A percentile compares a stretch with the other conserved stretches of the same genome.
Conservation (phyloP, 2,888 invertebrate species). For the Oscheius sp. region DNA sequence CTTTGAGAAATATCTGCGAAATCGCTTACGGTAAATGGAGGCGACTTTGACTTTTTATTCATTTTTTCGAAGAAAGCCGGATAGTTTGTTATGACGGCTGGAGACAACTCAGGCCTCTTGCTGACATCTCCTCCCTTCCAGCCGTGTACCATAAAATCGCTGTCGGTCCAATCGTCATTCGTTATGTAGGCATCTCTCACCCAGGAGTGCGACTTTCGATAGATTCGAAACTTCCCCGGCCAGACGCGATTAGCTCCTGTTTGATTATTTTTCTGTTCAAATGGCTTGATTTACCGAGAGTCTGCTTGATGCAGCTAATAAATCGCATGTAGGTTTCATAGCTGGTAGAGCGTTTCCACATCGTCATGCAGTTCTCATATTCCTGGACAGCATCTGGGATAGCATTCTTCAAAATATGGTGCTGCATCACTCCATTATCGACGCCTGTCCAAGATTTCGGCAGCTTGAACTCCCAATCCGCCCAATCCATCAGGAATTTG, state of each 20-base stretch:
- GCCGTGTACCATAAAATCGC: slow-evolving; percentile 64
- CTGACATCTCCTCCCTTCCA: slow-evolving; percentile 56
- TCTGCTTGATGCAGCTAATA: slow-evolving; percentile 63
- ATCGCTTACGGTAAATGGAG: slow-evolving; percentile 48
- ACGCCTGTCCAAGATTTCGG: slow-evolving; percentile 62
- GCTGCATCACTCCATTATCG: slow-evolving; percentile 67
- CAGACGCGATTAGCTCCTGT: slow-evolving; percentile 56
- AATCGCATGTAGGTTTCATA: slow-evolving; percentile 68
- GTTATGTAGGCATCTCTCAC: slow-evolving; percentile 60
- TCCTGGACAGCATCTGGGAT: slow-evolving; percentile 53
- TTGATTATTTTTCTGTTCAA: no score
- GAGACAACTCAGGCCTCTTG: slow-evolving; percentile 48
- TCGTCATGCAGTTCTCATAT: slow-evolving; percentile 53
- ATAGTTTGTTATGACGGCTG: no score
- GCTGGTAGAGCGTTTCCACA: slow-evolving; percentile 59
- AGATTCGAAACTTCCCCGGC: slow-evolving; percentile 61
- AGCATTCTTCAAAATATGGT: slow-evolving; percentile 64
- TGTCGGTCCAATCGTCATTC: slow-evolving; percentile 41
- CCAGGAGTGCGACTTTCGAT: slow-evolving; percentile 57
- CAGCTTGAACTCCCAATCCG: slow-evolving; percentile 59
- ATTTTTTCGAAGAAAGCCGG: no score
- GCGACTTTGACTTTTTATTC: no score
- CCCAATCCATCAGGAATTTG: slow-evolving; percentile 54
- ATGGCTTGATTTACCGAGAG: no score
- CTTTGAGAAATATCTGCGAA: no score